Base-by-base conservation (phyloP, 2,797 vertebrate species). In the Morus bassanus region DNA sequence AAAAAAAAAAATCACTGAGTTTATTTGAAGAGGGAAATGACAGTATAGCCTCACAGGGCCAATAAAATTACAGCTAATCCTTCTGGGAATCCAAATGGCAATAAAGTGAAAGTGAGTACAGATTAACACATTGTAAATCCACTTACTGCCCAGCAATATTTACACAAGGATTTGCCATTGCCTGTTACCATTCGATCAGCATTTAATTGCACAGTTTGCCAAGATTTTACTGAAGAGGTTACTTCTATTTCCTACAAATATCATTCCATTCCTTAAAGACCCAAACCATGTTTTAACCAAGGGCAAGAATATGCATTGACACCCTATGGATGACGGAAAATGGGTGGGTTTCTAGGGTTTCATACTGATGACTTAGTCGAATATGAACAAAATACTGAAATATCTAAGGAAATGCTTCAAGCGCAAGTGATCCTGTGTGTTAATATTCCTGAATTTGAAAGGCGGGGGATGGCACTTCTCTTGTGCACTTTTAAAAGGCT, bases 61-160 rank as follows among this genome's bases (percentile, higher is more conserved):
- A 99, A 98, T 98, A 98, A 99, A 98, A 98, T 99, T 98, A 98
- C 98, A 98, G 98, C 98, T 99, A 99, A 99, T 99, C 98, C 97
- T 98, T 98, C 98, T 98, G 98, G 98, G 99, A 99, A 98, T 98
- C 98, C 98, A 98, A 98, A 98, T 98, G 98, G 98, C 98, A 99
- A 99, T 98, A 99, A 99, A 99, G 98, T 98, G 98, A 98, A 98
- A 98, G 98, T 98, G 98, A 98, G 98, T 97, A 97, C 97, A 98
- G 98, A 98, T 98, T 98, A 98, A 98, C 98, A 98, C 98, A 98
- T 97, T 97, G 98, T 98, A 98, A 98, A 98, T 98, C 98, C 98
- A 98, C 98, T 98, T 98, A 98, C 97, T 97, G 97, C 96, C 98
- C 97, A 97, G 96, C 96, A 97, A 98, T 98, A 98, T 98, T 98